Evolutionary conservation across 2,113 vertebrate species (phyloP).

Genomic region (Sapayoa aenigma): DNA sequence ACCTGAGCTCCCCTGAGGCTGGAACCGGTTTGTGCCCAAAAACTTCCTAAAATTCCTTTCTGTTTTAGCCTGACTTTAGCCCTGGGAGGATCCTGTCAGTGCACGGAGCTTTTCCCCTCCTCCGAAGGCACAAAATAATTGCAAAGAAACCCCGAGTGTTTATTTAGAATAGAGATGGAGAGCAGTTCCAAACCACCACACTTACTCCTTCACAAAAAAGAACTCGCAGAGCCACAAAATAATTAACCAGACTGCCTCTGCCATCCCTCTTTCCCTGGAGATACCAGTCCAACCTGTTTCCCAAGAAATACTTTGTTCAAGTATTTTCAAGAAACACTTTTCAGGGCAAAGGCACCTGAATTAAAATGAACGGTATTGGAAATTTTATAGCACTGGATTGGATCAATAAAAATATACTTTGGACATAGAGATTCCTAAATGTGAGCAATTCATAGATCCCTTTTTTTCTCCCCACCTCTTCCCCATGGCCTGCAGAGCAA

Average conservation of each 20-base stretch:
- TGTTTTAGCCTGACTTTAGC: background rate
- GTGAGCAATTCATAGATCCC: background rate
- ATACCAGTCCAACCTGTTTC: background rate
- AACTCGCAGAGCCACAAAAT: background rate
- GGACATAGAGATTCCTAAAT: background rate
- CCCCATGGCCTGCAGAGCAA: background rate
- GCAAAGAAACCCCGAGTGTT: background rate
- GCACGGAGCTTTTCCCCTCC: background rate
- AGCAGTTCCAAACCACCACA: background rate
- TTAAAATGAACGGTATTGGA: background rate
- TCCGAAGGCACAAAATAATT: background rate
- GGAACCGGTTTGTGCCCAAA: background rate
- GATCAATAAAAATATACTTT: background rate
- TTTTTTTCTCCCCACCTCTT: background rate
- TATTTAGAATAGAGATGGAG: background rate
- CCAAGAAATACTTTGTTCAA: background rate
- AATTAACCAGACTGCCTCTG: no score
- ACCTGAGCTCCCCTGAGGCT: fast-evolving
- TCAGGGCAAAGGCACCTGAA: background rate
- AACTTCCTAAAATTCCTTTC: background rate
- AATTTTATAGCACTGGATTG: background rate
- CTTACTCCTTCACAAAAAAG: background rate
- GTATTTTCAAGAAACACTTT: no score
- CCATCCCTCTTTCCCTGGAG: background rate
- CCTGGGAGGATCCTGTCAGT: background rate